Evolutionary conservation across 2,113 vertebrate genomes (phyloP).

Genomic region (Hyperopisus bebe): DNA sequence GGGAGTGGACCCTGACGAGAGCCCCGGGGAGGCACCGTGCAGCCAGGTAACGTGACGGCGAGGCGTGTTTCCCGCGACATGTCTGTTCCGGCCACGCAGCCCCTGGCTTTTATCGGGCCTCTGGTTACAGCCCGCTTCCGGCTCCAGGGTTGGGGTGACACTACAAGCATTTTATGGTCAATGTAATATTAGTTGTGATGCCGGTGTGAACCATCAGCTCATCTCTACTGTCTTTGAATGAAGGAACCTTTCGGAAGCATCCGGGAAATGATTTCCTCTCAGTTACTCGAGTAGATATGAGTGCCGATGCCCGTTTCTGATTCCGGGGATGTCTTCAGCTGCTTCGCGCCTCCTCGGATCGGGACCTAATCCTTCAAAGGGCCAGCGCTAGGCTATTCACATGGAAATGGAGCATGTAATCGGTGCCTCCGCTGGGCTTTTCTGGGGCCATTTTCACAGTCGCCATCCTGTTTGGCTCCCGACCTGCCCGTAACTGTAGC

Average conservation of each 20-base stretch:
- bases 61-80: background rate
- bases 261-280: background rate
- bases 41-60: slow-evolving; percentile 54
- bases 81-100: background rate
- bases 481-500: slow-evolving; percentile 28
- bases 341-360: slow-evolving; percentile 24
- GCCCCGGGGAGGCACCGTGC: slow-evolving; percentile 45
- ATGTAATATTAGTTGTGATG: background rate
- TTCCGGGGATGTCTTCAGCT: slow-evolving; percentile 15
- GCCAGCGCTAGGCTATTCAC: slow-evolving; percentile 35
- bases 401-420: slow-evolving; percentile 48
- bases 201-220: background rate
- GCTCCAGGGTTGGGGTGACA: background rate
- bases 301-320: slow-evolving; percentile 15
- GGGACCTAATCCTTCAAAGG: slow-evolving; percentile 8
- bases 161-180: background rate
- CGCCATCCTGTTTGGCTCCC: slow-evolving; percentile 7
- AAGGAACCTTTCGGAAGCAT: background rate
- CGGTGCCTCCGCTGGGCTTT: slow-evolving; percentile 16
- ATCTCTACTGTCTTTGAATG: background rate
- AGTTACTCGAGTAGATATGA: background rate
- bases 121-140: background rate
- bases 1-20: slow-evolving; percentile 61
- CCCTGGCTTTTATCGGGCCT: background rate
- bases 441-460: slow-evolving; percentile 13